Conservation (phyloP, 2,113 vertebrate species). For the Sciurus niger region DNA sequence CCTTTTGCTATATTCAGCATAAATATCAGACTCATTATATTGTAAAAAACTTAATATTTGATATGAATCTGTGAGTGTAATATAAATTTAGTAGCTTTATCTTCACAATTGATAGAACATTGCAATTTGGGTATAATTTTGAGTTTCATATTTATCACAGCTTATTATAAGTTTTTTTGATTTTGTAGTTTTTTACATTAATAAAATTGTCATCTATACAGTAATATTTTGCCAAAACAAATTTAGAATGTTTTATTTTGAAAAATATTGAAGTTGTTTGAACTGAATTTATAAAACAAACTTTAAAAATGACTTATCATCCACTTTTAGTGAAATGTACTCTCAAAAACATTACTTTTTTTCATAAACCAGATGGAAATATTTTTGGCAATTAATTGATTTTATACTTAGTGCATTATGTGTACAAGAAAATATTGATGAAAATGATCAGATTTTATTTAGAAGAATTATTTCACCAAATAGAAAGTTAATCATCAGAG, state of each 20-base stretch:
- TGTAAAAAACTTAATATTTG: background rate
- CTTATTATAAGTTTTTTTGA: background rate
- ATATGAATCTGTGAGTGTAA: background rate
- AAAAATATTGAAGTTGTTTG: background rate
- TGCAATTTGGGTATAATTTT: background rate
- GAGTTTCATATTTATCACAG: background rate
- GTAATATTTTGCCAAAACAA: background rate
- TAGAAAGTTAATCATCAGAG: background rate
- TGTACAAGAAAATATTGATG: background rate
- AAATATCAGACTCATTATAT: background rate
- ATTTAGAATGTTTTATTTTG: background rate
- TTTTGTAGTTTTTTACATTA: background rate
- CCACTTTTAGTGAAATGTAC: background rate
- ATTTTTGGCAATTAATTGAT: background rate
- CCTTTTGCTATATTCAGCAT: background rate
- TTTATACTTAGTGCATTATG: background rate
- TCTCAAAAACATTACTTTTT: constrained; percentile 29
- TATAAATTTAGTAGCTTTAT: background rate
- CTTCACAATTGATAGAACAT: background rate
- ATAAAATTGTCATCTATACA: background rate
- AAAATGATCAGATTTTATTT: background rate
- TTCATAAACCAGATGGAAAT: background rate
- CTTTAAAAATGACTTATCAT: background rate
- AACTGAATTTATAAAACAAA: background rate
- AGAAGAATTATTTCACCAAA: background rate